Percentiles rank a stretch among this genome's conserved stretches.
phyloP scores from a whole-genome alignment of 2,113 vertebrate species.

The Neoarius graeffei region DNA sequence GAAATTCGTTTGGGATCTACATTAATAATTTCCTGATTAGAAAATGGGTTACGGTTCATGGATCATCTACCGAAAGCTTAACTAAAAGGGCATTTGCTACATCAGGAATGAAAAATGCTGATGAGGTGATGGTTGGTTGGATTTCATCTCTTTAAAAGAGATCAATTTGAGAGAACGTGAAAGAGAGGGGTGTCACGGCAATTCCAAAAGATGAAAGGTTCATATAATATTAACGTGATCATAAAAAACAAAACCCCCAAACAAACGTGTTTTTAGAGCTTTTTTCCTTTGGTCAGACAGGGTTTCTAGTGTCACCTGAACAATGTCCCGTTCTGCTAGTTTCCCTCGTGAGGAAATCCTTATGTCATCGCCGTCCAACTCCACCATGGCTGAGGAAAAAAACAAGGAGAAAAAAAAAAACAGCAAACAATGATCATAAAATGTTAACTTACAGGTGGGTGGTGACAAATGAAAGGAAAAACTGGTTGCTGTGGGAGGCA shows the following conservation, averaged over 20 bases:
- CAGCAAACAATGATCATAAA: background rate
- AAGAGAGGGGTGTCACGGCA: background rate
- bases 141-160: slow-evolving; percentile 25
- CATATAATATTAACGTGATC: background rate
- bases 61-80: slow-evolving; percentile 22
- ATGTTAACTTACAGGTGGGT: background rate
- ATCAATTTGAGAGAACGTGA: background rate
- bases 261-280: background rate
- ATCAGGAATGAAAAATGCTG: slow-evolving; percentile 25
- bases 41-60: slow-evolving; percentile 21
- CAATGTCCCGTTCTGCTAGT: slow-evolving; percentile 89
- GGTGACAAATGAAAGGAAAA: background rate
- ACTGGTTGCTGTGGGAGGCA: background rate
- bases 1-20: slow-evolving; percentile 22
- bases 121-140: slow-evolving; percentile 1
- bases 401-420: background rate
- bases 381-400: slow-evolving; percentile 84
- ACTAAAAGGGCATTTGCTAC: slow-evolving; percentile 17
- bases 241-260: background rate
- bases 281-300: background rate
- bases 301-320: slow-evolving; percentile 79
- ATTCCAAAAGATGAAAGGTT: background rate
- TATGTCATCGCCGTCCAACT: slow-evolving; percentile 90
- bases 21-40: slow-evolving; percentile 34
- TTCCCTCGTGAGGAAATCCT: slow-evolving; percentile 90